Conservation (phyloP, 2,797 vertebrate species). For the Cercopithecus mitis region DNA sequence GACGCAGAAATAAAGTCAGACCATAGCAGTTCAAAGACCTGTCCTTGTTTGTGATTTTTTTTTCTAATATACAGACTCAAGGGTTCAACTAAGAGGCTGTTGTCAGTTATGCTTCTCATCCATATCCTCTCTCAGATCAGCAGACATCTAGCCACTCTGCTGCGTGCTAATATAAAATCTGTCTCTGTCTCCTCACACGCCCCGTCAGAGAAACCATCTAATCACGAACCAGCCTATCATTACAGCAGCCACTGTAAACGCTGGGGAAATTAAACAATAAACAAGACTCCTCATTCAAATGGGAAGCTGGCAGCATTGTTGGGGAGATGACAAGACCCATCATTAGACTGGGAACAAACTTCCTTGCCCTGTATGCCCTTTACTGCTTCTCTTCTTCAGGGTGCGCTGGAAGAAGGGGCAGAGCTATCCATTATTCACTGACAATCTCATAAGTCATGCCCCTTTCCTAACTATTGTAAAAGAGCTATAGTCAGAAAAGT, state of each 20-base stretch:
- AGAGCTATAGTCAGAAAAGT: not conserved
- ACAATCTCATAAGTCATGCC: fast-evolving
- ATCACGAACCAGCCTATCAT: not conserved
- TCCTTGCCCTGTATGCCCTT: not conserved
- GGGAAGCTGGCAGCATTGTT: not conserved
- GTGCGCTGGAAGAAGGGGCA: not conserved
- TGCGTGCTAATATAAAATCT: not conserved
- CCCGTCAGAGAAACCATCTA: not conserved
- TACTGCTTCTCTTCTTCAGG: not conserved
- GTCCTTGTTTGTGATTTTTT: not conserved
- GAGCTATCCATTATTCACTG: not conserved
- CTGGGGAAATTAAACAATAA: slow-evolving; percentile 5
- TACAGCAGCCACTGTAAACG: not conserved
- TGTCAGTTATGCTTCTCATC: not conserved
- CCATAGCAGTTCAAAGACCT: not conserved
- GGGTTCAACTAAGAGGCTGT: not conserved
- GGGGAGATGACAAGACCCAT: not conserved
- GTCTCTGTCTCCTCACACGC: not conserved
- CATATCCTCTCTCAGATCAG: not conserved
- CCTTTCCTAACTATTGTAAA: slow-evolving; percentile 28
- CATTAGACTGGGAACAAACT: not conserved
- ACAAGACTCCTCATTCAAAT: not conserved
- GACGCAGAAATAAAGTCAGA: not conserved
- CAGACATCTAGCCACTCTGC: not conserved
- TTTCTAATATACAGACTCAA: not conserved